These are phyloP conservation scores for Anseranas semipalmata DNA, from an alignment of 2,113 vertebrate species.

Conservation along the genomic window DNA sequence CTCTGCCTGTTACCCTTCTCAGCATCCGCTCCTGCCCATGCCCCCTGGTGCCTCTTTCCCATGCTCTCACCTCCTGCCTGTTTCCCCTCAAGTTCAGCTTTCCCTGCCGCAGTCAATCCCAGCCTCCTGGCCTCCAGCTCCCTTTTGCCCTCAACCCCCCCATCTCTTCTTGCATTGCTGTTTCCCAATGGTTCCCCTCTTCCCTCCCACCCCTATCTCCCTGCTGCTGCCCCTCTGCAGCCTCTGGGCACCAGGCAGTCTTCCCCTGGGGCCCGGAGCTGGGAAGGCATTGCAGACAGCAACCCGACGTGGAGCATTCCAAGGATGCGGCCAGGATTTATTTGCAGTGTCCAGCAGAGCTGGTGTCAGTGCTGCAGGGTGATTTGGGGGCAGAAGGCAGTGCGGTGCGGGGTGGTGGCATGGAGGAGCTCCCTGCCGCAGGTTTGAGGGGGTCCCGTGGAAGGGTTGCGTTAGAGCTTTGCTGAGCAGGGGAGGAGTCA, in stretches of 20 bases:
- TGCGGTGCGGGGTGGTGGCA: not conserved
- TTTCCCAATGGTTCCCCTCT: accelerated
- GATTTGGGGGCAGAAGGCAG: not conserved
- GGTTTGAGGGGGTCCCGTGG: not conserved
- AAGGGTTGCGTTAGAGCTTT: not conserved
- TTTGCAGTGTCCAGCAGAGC: not conserved
- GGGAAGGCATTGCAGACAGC: not conserved
- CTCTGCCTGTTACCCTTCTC: not conserved
- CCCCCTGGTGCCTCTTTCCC: not conserved
- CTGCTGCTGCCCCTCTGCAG: not conserved
- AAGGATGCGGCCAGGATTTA: not conserved
- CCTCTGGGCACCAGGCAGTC: not conserved
- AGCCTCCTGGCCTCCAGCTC: not conserved
- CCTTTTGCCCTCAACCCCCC: not conserved
- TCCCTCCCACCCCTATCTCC: not conserved
- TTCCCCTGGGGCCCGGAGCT: not conserved
- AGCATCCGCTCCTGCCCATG: not conserved
- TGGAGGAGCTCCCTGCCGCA: not conserved
- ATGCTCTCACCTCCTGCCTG: not conserved
- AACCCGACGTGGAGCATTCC: not conserved
- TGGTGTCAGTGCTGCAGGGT: not conserved
- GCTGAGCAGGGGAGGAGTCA: not conserved
- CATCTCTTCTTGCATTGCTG: not conserved
- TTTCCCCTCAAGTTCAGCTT: not conserved
- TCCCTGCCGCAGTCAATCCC: not conserved